Percentiles rank a stretch among this genome's conserved stretches.
Conservation (phyloP, 2,797 vertebrate species). For the Pseudochaenichthys georgianus region DNA sequence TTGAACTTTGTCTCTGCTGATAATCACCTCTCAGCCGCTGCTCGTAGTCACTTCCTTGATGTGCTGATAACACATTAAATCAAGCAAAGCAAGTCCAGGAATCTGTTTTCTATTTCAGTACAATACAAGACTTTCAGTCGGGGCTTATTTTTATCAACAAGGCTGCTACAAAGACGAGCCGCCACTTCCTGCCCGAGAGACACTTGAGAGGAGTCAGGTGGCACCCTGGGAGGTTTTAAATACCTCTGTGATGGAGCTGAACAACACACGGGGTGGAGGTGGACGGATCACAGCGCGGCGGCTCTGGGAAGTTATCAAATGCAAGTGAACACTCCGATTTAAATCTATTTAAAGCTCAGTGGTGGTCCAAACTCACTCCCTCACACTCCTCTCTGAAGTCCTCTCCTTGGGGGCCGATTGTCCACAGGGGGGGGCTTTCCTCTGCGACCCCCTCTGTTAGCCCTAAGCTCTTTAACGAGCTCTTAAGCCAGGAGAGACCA, state of each 20-base stretch:
- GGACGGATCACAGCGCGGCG: slow-evolving; percentile 24
- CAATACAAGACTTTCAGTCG: slow-evolving; percentile 28
- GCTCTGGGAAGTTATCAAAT: slow-evolving; percentile 26
- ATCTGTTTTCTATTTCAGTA: slow-evolving; percentile 48
- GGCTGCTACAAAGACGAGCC: slow-evolving; percentile 54
- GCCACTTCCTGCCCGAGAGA: slow-evolving; percentile 62
- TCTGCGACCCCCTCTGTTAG: slow-evolving; percentile 37
- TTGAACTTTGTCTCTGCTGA: background rate
- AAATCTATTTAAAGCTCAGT: slow-evolving; percentile 61
- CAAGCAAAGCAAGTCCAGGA: slow-evolving; percentile 18
- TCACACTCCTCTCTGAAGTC: slow-evolving; percentile 52
- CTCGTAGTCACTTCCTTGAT: background rate
- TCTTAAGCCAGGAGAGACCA: slow-evolving; percentile 71
- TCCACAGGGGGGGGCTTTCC: slow-evolving; percentile 59
- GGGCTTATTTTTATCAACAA: slow-evolving; percentile 67
- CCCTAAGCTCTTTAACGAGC: slow-evolving; percentile 73
- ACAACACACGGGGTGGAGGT: slow-evolving; percentile 33
- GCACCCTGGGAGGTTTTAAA: slow-evolving; percentile 71
- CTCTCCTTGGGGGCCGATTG: slow-evolving; percentile 57
- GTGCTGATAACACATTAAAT: background rate
- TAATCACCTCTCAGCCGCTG: background rate
- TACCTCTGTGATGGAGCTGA: slow-evolving; percentile 50
- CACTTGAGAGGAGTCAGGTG: slow-evolving; percentile 56
- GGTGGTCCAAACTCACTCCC: slow-evolving; percentile 60
- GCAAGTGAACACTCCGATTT: slow-evolving; percentile 22